Percentiles rank a stretch among this genome's conserved stretches.
phyloP scores from a whole-genome alignment of 2,797 vertebrate genomes.

The Galagoides demidoff region DNA sequence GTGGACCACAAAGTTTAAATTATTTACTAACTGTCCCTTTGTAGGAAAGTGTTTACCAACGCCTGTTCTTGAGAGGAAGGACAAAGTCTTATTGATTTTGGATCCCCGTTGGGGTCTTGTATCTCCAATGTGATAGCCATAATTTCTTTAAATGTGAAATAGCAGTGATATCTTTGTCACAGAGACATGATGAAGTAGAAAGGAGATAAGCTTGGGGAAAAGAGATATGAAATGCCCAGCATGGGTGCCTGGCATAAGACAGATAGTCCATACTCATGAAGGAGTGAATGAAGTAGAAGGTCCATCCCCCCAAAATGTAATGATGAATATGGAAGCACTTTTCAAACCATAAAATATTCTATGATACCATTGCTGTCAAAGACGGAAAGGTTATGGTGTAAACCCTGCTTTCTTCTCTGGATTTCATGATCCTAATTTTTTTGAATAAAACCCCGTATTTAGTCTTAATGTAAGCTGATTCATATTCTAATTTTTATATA shows the following conservation, averaged over 20 bases:
- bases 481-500: neutral
- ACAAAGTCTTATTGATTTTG: neutral
- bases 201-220: neutral
- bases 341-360: neutral
- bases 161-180: neutral
- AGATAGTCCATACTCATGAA: neutral
- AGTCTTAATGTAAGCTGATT: neutral
- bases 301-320: neutral
- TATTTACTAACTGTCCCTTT: neutral
- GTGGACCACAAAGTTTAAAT: neutral
- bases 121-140: neutral
- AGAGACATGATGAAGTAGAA: neutral
- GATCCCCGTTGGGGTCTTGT: neutral
- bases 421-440: neutral
- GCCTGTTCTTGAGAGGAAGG: neutral
- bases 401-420: neutral
- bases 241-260: neutral
- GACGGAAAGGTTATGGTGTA: neutral
- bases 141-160: neutral
- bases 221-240: neutral
- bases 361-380: neutral
- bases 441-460: neutral
- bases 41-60: neutral
- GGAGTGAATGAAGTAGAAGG: neutral
- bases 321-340: neutral